Conservation (phyloP, 2,888 invertebrate species). For the Drosophila paranaensis region DNA sequence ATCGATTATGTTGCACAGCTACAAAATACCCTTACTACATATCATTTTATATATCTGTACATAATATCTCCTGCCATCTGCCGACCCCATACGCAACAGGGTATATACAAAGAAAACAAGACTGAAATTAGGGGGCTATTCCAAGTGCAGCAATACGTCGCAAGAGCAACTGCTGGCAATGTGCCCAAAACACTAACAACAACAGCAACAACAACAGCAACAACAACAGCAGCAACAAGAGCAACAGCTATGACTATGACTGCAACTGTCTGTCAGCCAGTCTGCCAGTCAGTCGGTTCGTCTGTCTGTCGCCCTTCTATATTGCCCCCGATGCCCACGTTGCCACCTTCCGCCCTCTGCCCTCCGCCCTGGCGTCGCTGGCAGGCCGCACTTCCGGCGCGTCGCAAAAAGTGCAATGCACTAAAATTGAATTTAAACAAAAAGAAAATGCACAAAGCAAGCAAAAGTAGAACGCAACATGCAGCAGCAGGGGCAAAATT, state of each 20-base stretch:
- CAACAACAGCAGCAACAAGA: conserved; percentile 22
- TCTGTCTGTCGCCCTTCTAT: conserved; percentile 40
- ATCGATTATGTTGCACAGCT: too few species aligned
- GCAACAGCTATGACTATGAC: conserved; percentile 35
- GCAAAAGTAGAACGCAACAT: conserved; percentile 55
- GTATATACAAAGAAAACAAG: conserved; percentile 4
- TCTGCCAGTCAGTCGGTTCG: conserved; percentile 47
- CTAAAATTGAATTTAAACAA: conserved; percentile 78
- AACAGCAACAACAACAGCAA: conserved; percentile 21
- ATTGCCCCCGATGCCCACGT: conserved; percentile 11
- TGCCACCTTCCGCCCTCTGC: conserved; percentile 20
- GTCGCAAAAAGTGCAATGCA: conserved; percentile 76
- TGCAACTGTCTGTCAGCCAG: conserved; percentile 59
- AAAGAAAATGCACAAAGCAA: conserved; percentile 53
- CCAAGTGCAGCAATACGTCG: conserved; percentile 39
- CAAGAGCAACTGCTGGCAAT: conserved; percentile 56
- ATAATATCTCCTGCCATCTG: too few species aligned
- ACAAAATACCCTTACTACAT: too few species aligned
- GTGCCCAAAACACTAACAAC: conserved; percentile 50
- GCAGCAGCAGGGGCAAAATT: background rate
- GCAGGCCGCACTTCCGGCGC: conserved; percentile 70
- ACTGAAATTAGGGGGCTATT: conserved; percentile 23
- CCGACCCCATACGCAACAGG: background rate
- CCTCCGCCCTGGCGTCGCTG: conserved; percentile 11
- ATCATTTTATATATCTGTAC: too few species aligned